Conservation (phyloP, 2,888 invertebrate genomes). For the Polydrusus pterygomalis region DNA sequence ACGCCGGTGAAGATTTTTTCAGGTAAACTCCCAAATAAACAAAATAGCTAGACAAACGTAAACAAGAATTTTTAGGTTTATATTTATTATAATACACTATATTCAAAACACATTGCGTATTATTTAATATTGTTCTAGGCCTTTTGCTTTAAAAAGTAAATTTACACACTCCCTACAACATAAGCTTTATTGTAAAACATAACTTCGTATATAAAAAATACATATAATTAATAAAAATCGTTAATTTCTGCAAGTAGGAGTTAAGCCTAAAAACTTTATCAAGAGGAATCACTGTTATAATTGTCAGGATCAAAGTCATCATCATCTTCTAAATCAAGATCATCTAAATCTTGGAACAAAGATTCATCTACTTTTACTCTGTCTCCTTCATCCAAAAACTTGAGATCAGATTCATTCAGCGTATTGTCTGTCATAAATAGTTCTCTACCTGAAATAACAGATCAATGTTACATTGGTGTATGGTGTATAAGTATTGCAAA, state of each 20-base stretch:
- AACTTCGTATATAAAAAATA: slow-evolving; percentile 23
- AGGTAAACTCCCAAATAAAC: too few relatives aligned
- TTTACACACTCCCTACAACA: background rate
- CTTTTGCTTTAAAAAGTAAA: background rate
- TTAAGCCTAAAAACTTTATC: slow-evolving; percentile 26
- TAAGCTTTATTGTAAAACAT: slow-evolving; percentile 24
- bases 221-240: background rate
- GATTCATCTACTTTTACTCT: slow-evolving; percentile 95
- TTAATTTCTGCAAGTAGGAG: background rate
- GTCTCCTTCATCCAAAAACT: slow-evolving; percentile 92
- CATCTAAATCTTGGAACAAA: slow-evolving; percentile 92
- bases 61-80: too few relatives aligned
- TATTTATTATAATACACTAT: too few relatives aligned
- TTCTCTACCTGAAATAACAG: slow-evolving; percentile 86
- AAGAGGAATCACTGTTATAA: slow-evolving; percentile 63
- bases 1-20: too few relatives aligned
- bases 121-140: too few relatives aligned
- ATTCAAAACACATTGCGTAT: too few relatives aligned
- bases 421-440: slow-evolving; percentile 95
- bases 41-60: too few relatives aligned
- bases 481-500: too few relatives aligned
- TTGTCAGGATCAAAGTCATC: slow-evolving; percentile 77
- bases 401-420: slow-evolving; percentile 96
- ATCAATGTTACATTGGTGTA: slow-evolving; percentile 71
- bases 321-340: slow-evolving; percentile 82